These are phyloP conservation scores for Podilymbus podiceps DNA, from an alignment of 2,113 vertebrate species.

Conservation along the genomic window DNA sequence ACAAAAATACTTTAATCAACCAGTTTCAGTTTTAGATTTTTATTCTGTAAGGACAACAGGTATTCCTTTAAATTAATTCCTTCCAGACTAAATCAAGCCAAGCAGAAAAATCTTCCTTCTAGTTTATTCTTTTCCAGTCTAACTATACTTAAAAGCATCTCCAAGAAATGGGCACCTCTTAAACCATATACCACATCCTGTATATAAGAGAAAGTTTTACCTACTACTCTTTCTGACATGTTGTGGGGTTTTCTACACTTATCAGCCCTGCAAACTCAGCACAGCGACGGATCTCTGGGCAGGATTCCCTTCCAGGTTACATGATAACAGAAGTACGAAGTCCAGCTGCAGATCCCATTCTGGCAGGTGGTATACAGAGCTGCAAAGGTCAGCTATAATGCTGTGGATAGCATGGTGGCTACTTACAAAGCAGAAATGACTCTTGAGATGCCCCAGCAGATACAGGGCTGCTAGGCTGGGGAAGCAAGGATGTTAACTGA, in stretches of 20 bases:
- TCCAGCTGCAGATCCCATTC: background rate
- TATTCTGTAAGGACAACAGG: background rate
- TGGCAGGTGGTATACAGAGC: background rate
- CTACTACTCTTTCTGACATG: background rate
- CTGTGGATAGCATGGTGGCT: background rate
- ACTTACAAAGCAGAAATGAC: background rate
- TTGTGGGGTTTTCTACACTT: background rate
- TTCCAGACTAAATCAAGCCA: background rate
- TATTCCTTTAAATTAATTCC: background rate
- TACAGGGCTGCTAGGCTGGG: background rate
- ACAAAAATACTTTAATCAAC: background rate
- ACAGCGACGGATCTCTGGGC: background rate
- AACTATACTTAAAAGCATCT: background rate
- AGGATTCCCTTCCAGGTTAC: background rate
- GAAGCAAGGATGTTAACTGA: background rate
- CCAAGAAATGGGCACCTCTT: background rate
- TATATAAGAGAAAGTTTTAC: background rate
- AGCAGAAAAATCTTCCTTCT: background rate
- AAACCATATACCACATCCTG: background rate
- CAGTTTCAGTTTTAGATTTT: background rate
- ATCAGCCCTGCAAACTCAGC: background rate
- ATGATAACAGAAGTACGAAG: background rate
- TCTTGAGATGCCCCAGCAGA: background rate
- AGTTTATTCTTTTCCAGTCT: background rate
- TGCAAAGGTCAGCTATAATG: background rate